Evolutionary conservation across 2,113 vertebrate species (phyloP), one percentile per base, ranked within the genome.

Genomic region (Tiliqua scincoides): DNA sequence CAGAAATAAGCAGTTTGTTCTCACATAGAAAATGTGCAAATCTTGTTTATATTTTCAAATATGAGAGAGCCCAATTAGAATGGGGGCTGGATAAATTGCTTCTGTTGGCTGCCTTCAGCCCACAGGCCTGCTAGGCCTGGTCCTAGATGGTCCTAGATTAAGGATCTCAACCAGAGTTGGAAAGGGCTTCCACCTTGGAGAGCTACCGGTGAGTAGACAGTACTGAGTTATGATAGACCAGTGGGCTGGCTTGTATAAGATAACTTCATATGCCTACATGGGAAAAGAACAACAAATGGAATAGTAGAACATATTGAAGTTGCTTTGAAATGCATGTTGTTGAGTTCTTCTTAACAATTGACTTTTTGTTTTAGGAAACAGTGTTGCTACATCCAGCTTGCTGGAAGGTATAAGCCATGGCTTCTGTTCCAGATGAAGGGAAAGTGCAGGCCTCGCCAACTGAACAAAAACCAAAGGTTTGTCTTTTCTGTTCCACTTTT

Each of bases 401-500:
- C 32, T 59, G 63, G 23, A 25, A 37, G 11, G 15, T 20, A 10
- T 27, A 18, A 57, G 78, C 32, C 57, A 89, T 93, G 86, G 84
- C 91, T 88, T 89, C 91, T 0, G 14, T 86, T 90, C n/a, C 25
- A 30, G 82, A 5, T 3, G 57, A 84, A 21, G 20, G 63, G 65
- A 65, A 72, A 78, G 70, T 76, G 43, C 65, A 83, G 83, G 18
- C 7, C 4, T 27, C 84, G 83, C 83, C 90, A 48, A 0, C 10
- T 21, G 89, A 84, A 61, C 87, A 87, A 35, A 71, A 37, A 10
- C 35, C 52, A 80, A 79, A 84, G 92, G 88, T 94, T 91, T 90
- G 91, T 25, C 80, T 43, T 76, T 63, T 48, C 7, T 75, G n/a
- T 17, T 65, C 7, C 23, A 18, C 9, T 25, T 12, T 21, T 23